These are phyloP conservation scores for Thyatira batis DNA, from an alignment of 2,888 invertebrate species.

Conservation along the genomic window DNA sequence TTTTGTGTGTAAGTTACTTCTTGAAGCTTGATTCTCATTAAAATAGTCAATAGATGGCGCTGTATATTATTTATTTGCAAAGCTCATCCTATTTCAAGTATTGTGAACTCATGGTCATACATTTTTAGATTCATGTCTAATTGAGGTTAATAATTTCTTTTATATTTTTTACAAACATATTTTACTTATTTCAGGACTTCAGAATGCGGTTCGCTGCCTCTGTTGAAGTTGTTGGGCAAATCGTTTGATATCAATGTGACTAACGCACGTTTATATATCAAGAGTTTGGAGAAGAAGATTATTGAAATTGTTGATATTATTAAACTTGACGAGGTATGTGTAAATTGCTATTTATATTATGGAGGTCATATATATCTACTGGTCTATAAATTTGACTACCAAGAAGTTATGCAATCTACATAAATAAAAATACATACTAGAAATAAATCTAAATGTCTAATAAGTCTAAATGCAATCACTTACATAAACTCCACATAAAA, in stretches of 20 bases:
- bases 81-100: no score
- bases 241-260: slow-evolving; percentile 87
- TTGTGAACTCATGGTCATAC: no score
- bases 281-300: slow-evolving; percentile 90
- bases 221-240: slow-evolving; percentile 87
- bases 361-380: no score
- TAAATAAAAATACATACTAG: no score
- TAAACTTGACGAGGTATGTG: slow-evolving; percentile 71
- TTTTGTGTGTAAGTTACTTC: no score
- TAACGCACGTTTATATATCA: slow-evolving; percentile 91
- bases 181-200: slow-evolving; percentile 75
- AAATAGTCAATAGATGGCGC: background rate
- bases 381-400: background rate
- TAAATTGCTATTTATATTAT: background rate
- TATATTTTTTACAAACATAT: background rate
- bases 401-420: no score
- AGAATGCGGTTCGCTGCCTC: slow-evolving; percentile 87
- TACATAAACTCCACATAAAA: no score
- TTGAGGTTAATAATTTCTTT: background rate
- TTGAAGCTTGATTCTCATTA: no score
- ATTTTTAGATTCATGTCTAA: background rate
- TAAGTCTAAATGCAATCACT: no score
- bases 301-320: slow-evolving; percentile 83
- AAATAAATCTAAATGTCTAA: no score
- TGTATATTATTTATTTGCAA: background rate